Conservation (phyloP, 2,797 vertebrate species). For the Crocodylus rhombifer region DNA sequence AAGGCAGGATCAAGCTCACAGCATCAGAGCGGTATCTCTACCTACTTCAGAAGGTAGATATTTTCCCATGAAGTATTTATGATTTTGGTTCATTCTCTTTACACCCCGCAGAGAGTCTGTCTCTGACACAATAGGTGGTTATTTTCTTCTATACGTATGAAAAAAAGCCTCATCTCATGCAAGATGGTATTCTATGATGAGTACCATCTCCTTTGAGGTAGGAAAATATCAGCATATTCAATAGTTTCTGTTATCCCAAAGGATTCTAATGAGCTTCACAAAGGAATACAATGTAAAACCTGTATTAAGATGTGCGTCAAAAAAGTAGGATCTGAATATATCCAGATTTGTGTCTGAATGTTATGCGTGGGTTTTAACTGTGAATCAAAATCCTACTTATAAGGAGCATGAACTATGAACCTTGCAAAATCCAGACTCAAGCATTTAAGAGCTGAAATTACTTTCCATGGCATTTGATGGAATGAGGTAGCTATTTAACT, state of each 20-base stretch:
- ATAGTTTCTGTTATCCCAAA: background rate
- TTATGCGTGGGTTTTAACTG: background rate
- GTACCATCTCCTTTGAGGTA: background rate
- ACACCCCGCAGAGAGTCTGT: background rate
- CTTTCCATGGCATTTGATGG: background rate
- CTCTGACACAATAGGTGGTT: background rate
- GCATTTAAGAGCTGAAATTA: background rate
- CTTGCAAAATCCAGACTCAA: background rate
- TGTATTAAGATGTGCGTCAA: accelerated
- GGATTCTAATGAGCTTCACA: background rate
- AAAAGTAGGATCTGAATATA: background rate
- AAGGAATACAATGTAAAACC: background rate
- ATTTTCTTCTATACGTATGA: background rate
- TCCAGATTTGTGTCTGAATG: background rate
- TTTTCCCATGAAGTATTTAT: background rate
- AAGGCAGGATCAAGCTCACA: background rate
- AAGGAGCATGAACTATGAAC: background rate
- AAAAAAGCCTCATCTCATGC: background rate
- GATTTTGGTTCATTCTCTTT: background rate
- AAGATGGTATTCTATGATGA: accelerated
- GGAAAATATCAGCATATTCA: background rate
- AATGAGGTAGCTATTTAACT: background rate
- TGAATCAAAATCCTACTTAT: background rate
- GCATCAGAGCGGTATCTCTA: accelerated
- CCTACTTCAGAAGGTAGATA: accelerated